Evolutionary conservation across 2,113 vertebrate genomes (phyloP), one percentile per base, ranked within the genome.

Genomic region (Gopherus evgoodei): DNA sequence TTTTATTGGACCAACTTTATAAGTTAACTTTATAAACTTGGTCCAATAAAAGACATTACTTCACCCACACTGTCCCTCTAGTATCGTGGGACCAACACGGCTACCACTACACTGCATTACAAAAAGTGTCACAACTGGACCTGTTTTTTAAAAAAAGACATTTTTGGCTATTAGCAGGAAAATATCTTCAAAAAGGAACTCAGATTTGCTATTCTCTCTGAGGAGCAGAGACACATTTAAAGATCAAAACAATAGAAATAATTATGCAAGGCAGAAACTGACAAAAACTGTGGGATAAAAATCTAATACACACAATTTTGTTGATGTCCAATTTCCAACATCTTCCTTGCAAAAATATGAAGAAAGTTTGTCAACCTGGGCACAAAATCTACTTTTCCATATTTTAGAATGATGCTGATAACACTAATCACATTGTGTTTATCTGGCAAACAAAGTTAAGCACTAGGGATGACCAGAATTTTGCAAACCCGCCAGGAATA

Each of bases 161-260:
- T 96, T 81, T 1, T 42, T 93, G 94, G 38, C 49, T 89, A 81
- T 76, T 79, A 69, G 65, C 29, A 87, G 87, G 81, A 38, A 85
- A 96, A 85, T 24, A 11, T 76, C 89, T 96, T 92, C 69, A 57
- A 78, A 93, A 81, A 97, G 35, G 65, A 91, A 88, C 3, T 83
- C 49, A 89, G 38, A 96, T 94, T 90, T 94, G 17, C 53, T 97
- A 81, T 89, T 96, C 50, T 94, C 79, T 93, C 81, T 93, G 83
- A 93, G 94, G 42, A 94, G 42, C 25, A 92, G 83, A 92, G 92
- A 87, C 31, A 92, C 59, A 54, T 93, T 93, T 85, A 88, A 95
- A 97, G 59, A 97, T 52, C 93, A 94, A 97, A 54, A 93, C 72
- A 90, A 95, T 10, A 87, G 22, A 94, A 95, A 95, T 47, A 95